phyloP scores from a whole-genome alignment of 2,888 invertebrate species.

The Agrochola lychnidis region DNA sequence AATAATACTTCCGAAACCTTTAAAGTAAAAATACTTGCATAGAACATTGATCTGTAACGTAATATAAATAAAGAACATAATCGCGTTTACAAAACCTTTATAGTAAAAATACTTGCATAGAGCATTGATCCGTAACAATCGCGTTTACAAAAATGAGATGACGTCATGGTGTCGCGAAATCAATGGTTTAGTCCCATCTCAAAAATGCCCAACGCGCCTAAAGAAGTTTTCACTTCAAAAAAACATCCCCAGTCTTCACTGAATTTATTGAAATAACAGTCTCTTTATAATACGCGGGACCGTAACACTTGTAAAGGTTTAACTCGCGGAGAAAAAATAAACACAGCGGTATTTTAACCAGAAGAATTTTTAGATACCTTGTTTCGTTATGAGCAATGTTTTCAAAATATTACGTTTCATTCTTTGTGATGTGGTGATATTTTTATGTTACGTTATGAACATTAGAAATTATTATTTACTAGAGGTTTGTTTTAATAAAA shows the following conservation, averaged over 20 bases:
- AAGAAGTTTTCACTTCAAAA: background rate
- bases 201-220: too few relatives aligned
- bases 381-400: constrained; percentile 25
- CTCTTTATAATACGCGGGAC: constrained; percentile 23
- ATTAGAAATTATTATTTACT: background rate
- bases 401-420: constrained; percentile 5
- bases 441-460: background rate
- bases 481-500: background rate
- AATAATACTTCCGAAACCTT: too few relatives aligned
- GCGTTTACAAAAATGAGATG: too few relatives aligned
- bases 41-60: too few relatives aligned
- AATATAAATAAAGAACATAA: too few relatives aligned
- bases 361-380: constrained; percentile 5
- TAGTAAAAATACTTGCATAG: too few relatives aligned
- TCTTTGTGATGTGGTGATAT: constrained; percentile 4
- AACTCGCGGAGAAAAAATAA: constrained; percentile 17
- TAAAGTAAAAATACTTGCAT: too few relatives aligned
- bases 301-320: constrained; percentile 36
- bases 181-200: too few relatives aligned
- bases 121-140: too few relatives aligned
- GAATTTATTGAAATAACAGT: constrained; percentile 54
- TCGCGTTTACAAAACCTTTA: too few relatives aligned
- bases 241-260: background rate
- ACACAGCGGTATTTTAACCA: constrained; percentile 26
- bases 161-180: too few relatives aligned